Evolutionary conservation across 2,113 vertebrate species (phyloP).

Genomic region (Dromas ardeola): DNA sequence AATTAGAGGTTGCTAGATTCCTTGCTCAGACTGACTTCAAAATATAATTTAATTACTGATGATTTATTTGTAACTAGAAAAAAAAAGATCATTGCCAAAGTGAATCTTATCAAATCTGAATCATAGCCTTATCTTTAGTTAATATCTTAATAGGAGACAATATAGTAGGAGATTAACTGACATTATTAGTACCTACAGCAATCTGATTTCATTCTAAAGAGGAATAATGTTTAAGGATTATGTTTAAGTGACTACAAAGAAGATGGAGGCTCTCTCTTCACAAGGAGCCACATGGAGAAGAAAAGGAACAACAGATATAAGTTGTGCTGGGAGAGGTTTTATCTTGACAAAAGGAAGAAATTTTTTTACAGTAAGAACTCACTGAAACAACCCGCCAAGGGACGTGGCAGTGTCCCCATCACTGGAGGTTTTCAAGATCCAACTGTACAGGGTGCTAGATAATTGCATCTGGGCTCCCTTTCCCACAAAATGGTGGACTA

Average conservation of each 20-base stretch:
- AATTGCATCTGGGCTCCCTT: neutral
- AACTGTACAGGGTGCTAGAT: neutral
- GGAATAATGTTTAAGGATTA: neutral
- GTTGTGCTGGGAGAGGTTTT: neutral
- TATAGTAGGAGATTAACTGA: neutral
- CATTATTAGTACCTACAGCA: neutral
- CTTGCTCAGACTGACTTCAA: neutral
- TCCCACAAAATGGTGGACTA: neutral
- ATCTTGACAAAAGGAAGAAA: neutral
- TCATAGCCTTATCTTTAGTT: neutral
- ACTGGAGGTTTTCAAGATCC: neutral
- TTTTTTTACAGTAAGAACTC: neutral
- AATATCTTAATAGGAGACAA: neutral
- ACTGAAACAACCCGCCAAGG: neutral
- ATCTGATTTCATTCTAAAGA: neutral
- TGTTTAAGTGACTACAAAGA: neutral
- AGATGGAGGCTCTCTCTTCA: neutral
- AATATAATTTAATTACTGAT: neutral
- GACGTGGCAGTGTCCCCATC: neutral
- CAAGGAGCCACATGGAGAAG: neutral
- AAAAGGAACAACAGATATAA: neutral
- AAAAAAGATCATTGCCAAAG: neutral
- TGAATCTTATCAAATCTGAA: neutral
- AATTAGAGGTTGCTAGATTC: neutral
- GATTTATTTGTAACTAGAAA: neutral